These are phyloP conservation scores for Ranitomeya imitator DNA, from an alignment of 2,113 vertebrate genomes.

Conservation along the genomic window DNA sequence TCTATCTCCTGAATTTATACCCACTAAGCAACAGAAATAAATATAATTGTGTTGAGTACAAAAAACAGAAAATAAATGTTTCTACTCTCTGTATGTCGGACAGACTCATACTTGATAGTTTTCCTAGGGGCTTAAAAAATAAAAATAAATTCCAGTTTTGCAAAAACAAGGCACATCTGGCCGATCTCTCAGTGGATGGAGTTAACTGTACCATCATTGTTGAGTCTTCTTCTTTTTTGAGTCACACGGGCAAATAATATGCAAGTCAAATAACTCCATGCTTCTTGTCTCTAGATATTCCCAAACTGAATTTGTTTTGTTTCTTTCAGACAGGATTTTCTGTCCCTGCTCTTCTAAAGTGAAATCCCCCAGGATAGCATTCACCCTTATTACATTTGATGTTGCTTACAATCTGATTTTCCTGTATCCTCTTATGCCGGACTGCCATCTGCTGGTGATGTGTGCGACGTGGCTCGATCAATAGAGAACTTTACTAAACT, in stretches of 20 bases:
- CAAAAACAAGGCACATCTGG: slow-evolving; percentile 20
- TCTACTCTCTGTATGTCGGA: not conserved
- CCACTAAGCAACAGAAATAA: not conserved
- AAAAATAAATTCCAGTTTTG: not conserved
- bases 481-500: not conserved
- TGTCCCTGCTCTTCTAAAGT: slow-evolving; percentile 24
- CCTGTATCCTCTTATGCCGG: slow-evolving; percentile 14
- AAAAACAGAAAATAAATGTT: no score
- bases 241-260: slow-evolving; percentile 12
- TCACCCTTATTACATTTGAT: slow-evolving; percentile 37
- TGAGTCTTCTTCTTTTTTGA: slow-evolving; percentile 10
- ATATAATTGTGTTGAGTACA: not conserved
- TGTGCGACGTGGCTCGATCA: not conserved
- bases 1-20: not conserved
- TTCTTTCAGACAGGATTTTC: slow-evolving; percentile 43
- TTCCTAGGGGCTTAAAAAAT: not conserved
- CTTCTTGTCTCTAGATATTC: slow-evolving; percentile 29
- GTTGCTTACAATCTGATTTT: not conserved
- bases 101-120: not conserved
- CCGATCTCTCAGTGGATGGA: not conserved
- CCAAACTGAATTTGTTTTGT: slow-evolving; percentile 49
- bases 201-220: slow-evolving; percentile 36
- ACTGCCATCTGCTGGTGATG: slow-evolving; percentile 49
- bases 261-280: slow-evolving; percentile 41
- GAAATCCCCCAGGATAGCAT: slow-evolving; percentile 22